A percentile compares a stretch with the other conserved stretches of the same genome.
Conservation (phyloP, 2,888 invertebrate genomes). For the Synergus umbraculus region DNA sequence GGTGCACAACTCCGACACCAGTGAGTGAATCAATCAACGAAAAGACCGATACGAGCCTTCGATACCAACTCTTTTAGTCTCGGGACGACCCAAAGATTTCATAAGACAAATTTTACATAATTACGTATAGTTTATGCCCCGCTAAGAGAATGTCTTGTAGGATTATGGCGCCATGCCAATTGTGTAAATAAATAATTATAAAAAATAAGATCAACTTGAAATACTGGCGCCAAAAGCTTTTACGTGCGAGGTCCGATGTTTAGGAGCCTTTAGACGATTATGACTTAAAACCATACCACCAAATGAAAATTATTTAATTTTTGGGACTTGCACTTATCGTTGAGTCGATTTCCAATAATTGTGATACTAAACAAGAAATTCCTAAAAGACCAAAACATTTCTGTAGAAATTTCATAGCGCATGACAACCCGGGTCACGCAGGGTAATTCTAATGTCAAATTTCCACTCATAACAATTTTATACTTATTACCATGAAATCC, state of each 20-base stretch:
- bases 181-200: too few relatives aligned
- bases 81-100: background rate
- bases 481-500: background rate
- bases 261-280: background rate
- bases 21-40: conserved; percentile 69
- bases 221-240: background rate
- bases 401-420: conserved; percentile 43
- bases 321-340: background rate
- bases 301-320: background rate
- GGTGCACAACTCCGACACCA: conserved; percentile 73
- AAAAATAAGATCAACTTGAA: too few relatives aligned
- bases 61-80: background rate
- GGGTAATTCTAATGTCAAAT: conserved; percentile 63
- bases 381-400: conserved; percentile 38
- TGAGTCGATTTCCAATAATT: conserved; percentile 15
- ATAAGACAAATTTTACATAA: background rate
- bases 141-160: background rate
- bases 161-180: background rate
- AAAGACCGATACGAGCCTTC: conserved; percentile 33
- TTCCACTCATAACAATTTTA: background rate
- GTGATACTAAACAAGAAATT: conserved; percentile 20
- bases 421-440: conserved; percentile 71
- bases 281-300: background rate
- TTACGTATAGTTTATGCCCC: background rate
- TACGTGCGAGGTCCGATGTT: background rate